These are phyloP conservation scores for Odobenus rosmarus DNA, from an alignment of 2,113 vertebrate species.

Conservation along the genomic window DNA sequence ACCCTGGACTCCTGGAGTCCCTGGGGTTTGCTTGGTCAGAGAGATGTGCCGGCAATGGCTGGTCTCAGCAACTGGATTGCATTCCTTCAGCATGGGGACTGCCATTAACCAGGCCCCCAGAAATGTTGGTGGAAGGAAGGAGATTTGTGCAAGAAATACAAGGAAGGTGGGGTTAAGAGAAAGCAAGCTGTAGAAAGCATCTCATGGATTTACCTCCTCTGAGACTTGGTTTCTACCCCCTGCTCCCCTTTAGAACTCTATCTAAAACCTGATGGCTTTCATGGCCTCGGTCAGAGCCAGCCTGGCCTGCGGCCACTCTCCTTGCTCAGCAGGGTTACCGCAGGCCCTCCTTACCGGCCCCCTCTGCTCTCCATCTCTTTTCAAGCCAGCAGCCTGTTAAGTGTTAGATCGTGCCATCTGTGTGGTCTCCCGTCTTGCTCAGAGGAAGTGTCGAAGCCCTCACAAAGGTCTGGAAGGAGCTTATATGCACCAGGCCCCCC, in stretches of 20 bases:
- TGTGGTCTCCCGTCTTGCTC: neutral
- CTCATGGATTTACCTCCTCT: neutral
- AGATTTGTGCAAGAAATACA: neutral
- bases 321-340: neutral
- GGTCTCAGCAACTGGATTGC: neutral
- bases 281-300: fast-evolving
- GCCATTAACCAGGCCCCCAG: neutral
- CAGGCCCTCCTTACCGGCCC: neutral
- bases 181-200: neutral
- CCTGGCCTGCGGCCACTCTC: neutral
- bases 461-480: neutral
- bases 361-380: neutral
- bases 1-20: neutral
- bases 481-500: too few relatives aligned
- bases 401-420: neutral
- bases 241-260: neutral
- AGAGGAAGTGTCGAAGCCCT: neutral
- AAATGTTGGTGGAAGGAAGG: neutral
- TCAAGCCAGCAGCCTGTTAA: neutral
- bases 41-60: neutral
- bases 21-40: neutral
- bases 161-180: neutral
- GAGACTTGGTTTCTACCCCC: neutral
- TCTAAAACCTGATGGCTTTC: neutral
- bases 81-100: neutral